These are phyloP conservation scores for Cyprinella venusta DNA, from an alignment of 2,797 vertebrate species.

Conservation along the genomic window DNA sequence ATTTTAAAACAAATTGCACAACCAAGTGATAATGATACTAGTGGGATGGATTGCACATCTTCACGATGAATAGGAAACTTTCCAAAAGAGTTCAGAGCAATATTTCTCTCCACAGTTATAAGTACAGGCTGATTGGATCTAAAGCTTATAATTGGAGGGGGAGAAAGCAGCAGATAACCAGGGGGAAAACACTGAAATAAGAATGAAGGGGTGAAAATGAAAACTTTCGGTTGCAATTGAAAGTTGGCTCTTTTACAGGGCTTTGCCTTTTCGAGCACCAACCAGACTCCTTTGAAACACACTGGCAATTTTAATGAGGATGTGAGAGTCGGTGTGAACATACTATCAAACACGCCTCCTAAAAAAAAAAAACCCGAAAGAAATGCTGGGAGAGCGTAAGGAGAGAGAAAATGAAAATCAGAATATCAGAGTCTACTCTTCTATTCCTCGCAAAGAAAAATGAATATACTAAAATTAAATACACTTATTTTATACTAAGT, in stretches of 20 bases:
- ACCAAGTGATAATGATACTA: slow-evolving; percentile 2
- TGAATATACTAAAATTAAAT: too few relatives aligned
- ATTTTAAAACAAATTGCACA: slow-evolving; percentile 22
- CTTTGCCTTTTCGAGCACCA: slow-evolving; percentile 23
- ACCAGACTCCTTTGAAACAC: slow-evolving; percentile 40
- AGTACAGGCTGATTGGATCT: slow-evolving; percentile 66
- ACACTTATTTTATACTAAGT: too few relatives aligned
- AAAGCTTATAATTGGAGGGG: slow-evolving; percentile 65
- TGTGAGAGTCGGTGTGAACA: slow-evolving; percentile 1
- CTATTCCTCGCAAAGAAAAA: not conserved
- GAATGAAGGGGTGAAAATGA: slow-evolving; percentile 39
- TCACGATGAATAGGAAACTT: slow-evolving; percentile 51
- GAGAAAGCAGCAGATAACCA: slow-evolving; percentile 62
- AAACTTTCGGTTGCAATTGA: slow-evolving; percentile 56
- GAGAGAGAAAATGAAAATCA: not conserved
- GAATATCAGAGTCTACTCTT: not conserved
- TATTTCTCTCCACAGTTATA: slow-evolving; percentile 58
- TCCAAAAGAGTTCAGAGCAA: slow-evolving; percentile 50
- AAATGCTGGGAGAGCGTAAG: not conserved
- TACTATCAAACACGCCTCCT: slow-evolving; percentile 26
- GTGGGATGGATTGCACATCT: not conserved
- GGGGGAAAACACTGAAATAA: slow-evolving; percentile 13
- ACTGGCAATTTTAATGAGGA: slow-evolving; percentile 21
- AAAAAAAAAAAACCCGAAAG: slow-evolving; percentile 1
- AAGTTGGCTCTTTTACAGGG: slow-evolving; percentile 36